Percentiles rank a stretch among this genome's conserved stretches.
Evolutionary conservation across 2,113 vertebrate species (phyloP).

Genomic region (Crotalus tigris): DNA sequence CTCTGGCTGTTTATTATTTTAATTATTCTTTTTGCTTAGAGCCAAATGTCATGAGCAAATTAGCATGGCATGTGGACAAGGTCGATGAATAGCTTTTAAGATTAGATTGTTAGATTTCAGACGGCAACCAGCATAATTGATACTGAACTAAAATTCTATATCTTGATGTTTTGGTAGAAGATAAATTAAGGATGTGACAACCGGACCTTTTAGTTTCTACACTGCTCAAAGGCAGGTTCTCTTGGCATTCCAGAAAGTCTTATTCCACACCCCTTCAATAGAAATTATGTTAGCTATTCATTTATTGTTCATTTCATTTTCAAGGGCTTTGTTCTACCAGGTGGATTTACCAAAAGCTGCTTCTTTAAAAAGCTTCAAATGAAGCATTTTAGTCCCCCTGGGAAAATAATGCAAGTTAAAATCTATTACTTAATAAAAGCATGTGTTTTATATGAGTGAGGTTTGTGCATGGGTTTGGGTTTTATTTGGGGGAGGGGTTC

Average conservation of each 20-base stretch:
- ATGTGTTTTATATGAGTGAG: background rate
- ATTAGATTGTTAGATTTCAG: constrained; percentile 23
- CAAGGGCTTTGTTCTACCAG: background rate
- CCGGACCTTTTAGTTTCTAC: constrained; percentile 17
- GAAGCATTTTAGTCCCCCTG: background rate
- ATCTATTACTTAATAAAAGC: background rate
- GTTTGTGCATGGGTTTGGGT: background rate
- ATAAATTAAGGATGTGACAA: constrained; percentile 46
- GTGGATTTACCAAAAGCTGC: background rate
- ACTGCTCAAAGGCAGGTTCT: background rate
- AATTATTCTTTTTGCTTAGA: constrained; percentile 57
- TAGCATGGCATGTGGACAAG: constrained; percentile 49
- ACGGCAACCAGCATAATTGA: constrained; percentile 48
- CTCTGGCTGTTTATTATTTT: constrained; percentile 58
- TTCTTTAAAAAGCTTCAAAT: background rate
- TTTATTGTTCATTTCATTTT: background rate
- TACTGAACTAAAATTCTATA: constrained; percentile 51
- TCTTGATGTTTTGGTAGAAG: constrained; percentile 40
- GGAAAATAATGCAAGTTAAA: background rate
- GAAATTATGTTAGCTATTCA: background rate
- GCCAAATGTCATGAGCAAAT: constrained; percentile 60
- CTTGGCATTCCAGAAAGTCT: background rate
- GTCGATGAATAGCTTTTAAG: constrained; percentile 41
- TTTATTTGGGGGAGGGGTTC: background rate
- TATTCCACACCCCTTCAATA: background rate